Evolutionary conservation across 2,113 vertebrate species (phyloP).

Genomic region (Diphyllodes magnificus): DNA sequence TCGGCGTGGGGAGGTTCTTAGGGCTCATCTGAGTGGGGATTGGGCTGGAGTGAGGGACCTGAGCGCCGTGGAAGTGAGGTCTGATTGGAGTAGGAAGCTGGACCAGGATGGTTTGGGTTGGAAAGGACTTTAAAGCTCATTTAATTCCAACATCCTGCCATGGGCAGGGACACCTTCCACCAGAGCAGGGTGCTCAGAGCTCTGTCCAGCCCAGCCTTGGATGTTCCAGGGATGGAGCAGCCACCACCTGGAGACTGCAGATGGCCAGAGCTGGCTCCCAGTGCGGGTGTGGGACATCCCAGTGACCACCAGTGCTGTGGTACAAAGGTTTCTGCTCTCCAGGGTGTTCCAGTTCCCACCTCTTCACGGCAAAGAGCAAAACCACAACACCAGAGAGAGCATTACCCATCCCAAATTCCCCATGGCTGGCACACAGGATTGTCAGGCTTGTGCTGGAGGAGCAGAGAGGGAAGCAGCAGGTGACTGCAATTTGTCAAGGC

Average conservation of each 20-base stretch:
- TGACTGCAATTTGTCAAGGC: neutral
- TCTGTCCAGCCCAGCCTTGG: neutral
- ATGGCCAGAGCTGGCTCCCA: neutral
- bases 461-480: neutral
- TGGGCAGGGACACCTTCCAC: neutral
- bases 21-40: accelerated
- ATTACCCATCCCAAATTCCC: neutral
- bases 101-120: neutral
- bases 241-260: neutral
- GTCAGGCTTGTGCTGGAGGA: neutral
- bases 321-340: neutral
- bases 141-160: neutral
- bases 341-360: neutral
- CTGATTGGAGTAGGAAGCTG: neutral
- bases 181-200: neutral
- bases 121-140: neutral
- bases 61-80: neutral
- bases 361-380: neutral
- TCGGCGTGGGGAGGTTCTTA: neutral
- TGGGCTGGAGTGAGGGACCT: neutral
- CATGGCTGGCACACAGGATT: neutral
- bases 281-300: neutral
- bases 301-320: accelerated
- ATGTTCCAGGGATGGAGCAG: neutral
- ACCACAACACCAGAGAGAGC: accelerated